phyloP scores from a whole-genome alignment of 2,113 vertebrate genomes.

The Misgurnus mizolepis region DNA sequence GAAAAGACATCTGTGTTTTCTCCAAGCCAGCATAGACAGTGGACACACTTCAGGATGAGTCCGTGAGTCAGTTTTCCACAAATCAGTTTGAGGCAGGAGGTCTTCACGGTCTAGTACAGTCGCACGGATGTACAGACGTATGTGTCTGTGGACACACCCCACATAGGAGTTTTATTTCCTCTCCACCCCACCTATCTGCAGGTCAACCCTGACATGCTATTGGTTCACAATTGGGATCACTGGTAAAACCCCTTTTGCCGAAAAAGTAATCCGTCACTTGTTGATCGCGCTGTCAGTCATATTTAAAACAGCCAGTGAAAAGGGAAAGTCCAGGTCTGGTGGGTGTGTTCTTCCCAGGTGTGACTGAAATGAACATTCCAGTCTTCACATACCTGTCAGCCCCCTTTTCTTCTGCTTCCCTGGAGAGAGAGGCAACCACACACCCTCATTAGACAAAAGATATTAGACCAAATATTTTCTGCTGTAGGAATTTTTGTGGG shows the following conservation, averaged over 20 bases:
- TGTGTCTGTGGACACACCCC: slow-evolving; percentile 74
- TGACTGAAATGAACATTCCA: slow-evolving; percentile 74
- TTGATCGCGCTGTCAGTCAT: slow-evolving; percentile 66
- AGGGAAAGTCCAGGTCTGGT: slow-evolving; percentile 60
- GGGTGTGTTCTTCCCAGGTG: slow-evolving; percentile 70
- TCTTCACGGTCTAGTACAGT: slow-evolving; percentile 11
- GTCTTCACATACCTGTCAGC: slow-evolving; percentile 72
- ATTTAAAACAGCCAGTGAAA: slow-evolving; percentile 66
- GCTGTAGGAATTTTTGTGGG: slow-evolving; percentile 27
- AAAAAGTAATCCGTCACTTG: slow-evolving; percentile 60
- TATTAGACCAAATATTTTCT: slow-evolving; percentile 32
- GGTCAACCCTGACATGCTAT: slow-evolving; percentile 60
- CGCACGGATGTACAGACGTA: slow-evolving; percentile 19
- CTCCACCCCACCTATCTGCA: slow-evolving; percentile 70
- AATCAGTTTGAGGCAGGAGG: background rate
- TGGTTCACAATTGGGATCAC: slow-evolving; percentile 58
- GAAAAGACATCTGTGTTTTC: background rate
- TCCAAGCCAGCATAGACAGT: background rate
- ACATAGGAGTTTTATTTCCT: slow-evolving; percentile 79
- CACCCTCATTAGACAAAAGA: slow-evolving; percentile 10
- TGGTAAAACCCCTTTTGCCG: slow-evolving; percentile 65
- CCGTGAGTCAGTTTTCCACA: background rate
- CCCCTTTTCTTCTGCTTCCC: slow-evolving; percentile 66
- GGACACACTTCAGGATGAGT: background rate
- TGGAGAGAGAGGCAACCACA: slow-evolving; percentile 45